These are phyloP conservation scores for Erpornis zantholeuca DNA, from an alignment of 2,113 vertebrate species.

Conservation along the genomic window DNA sequence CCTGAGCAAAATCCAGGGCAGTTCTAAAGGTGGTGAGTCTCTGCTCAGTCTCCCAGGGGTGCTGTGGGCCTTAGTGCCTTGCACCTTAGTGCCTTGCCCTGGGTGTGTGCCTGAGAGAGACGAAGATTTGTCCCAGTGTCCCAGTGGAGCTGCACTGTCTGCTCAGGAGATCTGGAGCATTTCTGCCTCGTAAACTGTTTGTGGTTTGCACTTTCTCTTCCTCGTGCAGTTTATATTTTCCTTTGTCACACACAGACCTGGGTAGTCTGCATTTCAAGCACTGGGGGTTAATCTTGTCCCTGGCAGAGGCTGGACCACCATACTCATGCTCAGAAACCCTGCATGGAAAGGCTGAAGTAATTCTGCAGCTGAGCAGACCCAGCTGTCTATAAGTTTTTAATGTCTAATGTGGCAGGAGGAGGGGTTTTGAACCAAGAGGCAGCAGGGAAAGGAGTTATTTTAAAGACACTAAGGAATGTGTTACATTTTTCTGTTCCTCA, in stretches of 20 bases:
- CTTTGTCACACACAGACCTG: fast-evolving
- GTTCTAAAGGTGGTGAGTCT: neutral
- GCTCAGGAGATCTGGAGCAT: neutral
- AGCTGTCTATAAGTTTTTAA: neutral
- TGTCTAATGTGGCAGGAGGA: neutral
- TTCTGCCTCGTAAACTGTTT: neutral
- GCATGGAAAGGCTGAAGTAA: neutral
- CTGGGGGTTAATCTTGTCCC: neutral
- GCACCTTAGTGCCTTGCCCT: neutral
- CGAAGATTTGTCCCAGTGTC: fast-evolving
- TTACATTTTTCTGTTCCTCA: constrained; percentile 20
- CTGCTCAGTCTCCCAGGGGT: neutral
- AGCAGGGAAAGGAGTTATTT: neutral
- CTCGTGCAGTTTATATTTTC: neutral
- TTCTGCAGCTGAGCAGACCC: neutral
- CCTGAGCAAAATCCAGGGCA: neutral
- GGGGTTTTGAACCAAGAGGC: neutral
- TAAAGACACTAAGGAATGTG: neutral
- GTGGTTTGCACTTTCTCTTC: neutral
- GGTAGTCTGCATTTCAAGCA: neutral
- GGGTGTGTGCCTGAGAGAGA: neutral
- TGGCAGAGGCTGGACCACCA: neutral
- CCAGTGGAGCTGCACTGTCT: neutral
- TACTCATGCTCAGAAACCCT: neutral
- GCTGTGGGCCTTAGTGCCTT: neutral